These are phyloP conservation scores for Alces alces DNA, from an alignment of 2,113 vertebrate species.

Conservation along the genomic window DNA sequence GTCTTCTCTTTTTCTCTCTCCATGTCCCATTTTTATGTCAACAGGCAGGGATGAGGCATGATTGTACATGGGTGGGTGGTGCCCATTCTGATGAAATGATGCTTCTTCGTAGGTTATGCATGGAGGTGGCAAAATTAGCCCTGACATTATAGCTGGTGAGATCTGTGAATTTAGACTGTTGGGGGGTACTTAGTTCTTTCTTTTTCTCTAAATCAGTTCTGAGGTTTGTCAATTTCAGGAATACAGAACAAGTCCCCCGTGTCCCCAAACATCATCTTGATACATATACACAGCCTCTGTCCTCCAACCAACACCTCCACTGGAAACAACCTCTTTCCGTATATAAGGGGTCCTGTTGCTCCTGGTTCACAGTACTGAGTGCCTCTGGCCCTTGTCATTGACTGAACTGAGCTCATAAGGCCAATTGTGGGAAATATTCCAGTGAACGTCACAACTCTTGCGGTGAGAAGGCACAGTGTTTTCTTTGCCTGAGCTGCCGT, in stretches of 20 bases:
- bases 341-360: not conserved
- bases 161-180: not conserved
- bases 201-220: not conserved
- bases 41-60: not conserved
- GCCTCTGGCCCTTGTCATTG: not conserved
- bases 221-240: not conserved
- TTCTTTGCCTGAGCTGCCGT: not conserved
- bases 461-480: not conserved
- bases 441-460: not conserved
- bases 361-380: accelerated
- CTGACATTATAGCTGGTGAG: not conserved
- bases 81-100: not conserved
- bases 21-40: not conserved
- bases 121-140: not conserved
- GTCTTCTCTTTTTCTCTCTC: not conserved
- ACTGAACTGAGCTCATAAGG: not conserved
- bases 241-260: not conserved
- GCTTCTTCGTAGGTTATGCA: not conserved
- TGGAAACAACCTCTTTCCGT: not conserved
- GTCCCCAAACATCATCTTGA: not conserved
- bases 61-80: too few species aligned
- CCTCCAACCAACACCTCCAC: too few species aligned
- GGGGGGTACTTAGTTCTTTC: not conserved
- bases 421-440: not conserved
- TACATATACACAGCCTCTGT: not conserved